These are phyloP conservation scores for Spialia ferax DNA, from an alignment of 2,888 invertebrate species.

Conservation along the genomic window DNA sequence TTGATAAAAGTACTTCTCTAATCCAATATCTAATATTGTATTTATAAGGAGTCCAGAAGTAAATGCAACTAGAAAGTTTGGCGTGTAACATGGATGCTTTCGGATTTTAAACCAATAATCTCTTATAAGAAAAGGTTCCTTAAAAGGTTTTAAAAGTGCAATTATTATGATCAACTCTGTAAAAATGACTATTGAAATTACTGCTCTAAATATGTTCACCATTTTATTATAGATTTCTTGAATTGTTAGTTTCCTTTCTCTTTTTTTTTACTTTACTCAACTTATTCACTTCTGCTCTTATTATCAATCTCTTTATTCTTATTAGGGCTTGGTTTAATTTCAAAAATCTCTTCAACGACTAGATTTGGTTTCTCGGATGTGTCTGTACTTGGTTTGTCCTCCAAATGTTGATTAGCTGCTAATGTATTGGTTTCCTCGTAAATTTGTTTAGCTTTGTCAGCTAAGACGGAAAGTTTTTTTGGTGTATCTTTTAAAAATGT, in stretches of 20 bases:
- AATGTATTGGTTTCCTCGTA: not conserved
- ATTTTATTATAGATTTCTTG: conserved; percentile 48
- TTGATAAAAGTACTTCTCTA: conserved; percentile 53
- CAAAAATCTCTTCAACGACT: conserved; percentile 8
- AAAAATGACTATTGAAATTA: conserved; percentile 55
- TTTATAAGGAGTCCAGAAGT: conserved; percentile 52
- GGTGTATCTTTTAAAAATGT: conserved; percentile 53
- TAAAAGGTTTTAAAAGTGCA: conserved; percentile 64
- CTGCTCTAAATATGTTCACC: conserved; percentile 61
- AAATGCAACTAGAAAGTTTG: conserved; percentile 49
- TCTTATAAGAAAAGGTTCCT: conserved; percentile 61
- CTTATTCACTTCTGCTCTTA: conserved; percentile 5
- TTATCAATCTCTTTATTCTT: not conserved
- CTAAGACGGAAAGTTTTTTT: conserved; percentile 43
- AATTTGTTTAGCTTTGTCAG: not conserved
- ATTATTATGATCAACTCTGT: conserved; percentile 58
- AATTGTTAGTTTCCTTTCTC: not conserved
- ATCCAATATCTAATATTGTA: conserved; percentile 58
- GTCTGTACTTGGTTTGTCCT: not conserved
- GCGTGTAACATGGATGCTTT: conserved; percentile 46
- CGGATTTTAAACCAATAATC: conserved; percentile 59
- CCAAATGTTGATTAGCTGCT: too few relatives aligned
- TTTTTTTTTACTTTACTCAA: conserved; percentile 27
- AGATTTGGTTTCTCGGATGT: not conserved
- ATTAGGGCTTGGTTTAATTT: conserved; percentile 11